These are phyloP conservation scores for Athripsodes cinereus DNA, from an alignment of 2,888 invertebrate species.

Conservation along the genomic window DNA sequence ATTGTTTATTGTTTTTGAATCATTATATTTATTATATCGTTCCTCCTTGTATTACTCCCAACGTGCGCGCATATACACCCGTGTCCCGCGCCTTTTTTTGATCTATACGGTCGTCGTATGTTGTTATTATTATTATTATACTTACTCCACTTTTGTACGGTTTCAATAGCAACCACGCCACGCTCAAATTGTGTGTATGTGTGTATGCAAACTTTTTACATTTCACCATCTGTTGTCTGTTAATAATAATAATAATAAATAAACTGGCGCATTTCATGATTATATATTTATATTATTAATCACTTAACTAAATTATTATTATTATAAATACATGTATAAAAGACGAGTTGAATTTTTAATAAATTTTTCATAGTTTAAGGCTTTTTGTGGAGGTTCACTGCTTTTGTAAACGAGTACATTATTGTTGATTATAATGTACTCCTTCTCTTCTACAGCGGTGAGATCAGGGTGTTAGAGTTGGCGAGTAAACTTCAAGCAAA, in stretches of 20 bases:
- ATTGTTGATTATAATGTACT: not conserved
- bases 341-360: constrained; percentile 17
- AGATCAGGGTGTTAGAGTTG: not conserved
- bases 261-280: not conserved
- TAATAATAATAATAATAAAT: not conserved
- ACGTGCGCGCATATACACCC: too few species aligned
- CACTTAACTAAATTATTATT: not conserved
- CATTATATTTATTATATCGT: constrained; percentile 17
- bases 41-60: too few species aligned
- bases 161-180: too few species aligned
- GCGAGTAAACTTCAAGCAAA: not conserved
- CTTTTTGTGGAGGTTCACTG: constrained; percentile 19
- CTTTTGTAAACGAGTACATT: not conserved
- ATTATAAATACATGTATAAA: not conserved
- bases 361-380: constrained; percentile 18
- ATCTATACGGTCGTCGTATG: too few species aligned
- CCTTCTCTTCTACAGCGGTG: not conserved
- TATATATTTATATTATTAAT: not conserved
- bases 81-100: too few species aligned
- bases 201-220: too few species aligned
- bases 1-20: constrained; percentile 24
- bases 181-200: too few species aligned
- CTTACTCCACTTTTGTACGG: constrained; percentile 10
- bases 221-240: too few species aligned
- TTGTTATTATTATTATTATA: constrained; percentile 20